These are phyloP conservation scores for Apamea sordens DNA, from an alignment of 2,888 invertebrate genomes.

Conservation along the genomic window DNA sequence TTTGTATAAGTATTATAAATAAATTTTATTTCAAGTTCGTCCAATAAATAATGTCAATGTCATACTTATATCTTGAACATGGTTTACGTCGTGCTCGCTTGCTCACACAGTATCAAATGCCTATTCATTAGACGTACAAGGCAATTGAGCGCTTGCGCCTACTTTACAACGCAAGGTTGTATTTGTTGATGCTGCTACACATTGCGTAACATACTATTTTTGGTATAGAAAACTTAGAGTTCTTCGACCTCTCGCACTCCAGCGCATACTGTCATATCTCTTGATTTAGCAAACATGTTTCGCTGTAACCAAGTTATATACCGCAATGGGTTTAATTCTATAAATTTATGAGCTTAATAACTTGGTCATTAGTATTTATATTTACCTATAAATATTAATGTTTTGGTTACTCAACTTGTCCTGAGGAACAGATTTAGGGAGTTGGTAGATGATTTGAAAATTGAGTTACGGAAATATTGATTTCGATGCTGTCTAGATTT, in stretches of 20 bases:
- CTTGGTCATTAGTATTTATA: slow-evolving; percentile 42
- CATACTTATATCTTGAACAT: slow-evolving; percentile 66
- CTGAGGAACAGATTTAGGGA: slow-evolving; percentile 22
- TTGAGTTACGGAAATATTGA: neutral
- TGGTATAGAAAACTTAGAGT: slow-evolving; percentile 74
- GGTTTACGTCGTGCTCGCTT: slow-evolving; percentile 65
- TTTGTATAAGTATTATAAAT: slow-evolving; percentile 46
- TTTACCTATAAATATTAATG: slow-evolving; percentile 42
- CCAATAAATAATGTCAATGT: slow-evolving; percentile 70
- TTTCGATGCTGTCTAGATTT: neutral
- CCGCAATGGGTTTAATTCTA: slow-evolving; percentile 41
- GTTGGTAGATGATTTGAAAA: neutral
- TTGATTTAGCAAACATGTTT: slow-evolving; percentile 48
- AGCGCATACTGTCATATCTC: slow-evolving; percentile 36
- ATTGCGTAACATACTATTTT: slow-evolving; percentile 81
- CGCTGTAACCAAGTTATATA: slow-evolving; percentile 25
- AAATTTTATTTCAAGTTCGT: slow-evolving; percentile 69
- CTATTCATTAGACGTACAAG: slow-evolving; percentile 75
- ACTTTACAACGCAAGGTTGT: slow-evolving; percentile 82
- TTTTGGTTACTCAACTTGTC: slow-evolving; percentile 41
- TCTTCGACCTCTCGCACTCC: slow-evolving; percentile 73
- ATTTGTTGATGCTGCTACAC: slow-evolving; percentile 77
- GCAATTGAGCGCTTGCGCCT: slow-evolving; percentile 74
- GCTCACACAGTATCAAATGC: slow-evolving; percentile 66
- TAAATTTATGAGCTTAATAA: slow-evolving; percentile 46